Conservation (phyloP, 2,888 invertebrate genomes). For the Trichogramma dendrolimi region DNA sequence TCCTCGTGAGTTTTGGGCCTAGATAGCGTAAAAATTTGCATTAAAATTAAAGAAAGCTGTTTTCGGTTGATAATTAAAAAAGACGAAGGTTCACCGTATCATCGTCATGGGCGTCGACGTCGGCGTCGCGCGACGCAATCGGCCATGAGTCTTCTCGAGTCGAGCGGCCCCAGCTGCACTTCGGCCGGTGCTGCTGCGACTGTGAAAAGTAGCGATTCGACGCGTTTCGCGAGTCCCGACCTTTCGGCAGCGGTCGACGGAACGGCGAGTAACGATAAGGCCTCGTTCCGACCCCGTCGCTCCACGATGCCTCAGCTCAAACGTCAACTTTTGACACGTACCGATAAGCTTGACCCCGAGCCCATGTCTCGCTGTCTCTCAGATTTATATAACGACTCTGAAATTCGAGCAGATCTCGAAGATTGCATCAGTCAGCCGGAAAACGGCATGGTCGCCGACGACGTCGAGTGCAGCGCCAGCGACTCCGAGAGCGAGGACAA, state of each 20-base stretch:
- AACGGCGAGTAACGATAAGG: slow-evolving; percentile 36
- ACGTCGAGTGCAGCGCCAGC: slow-evolving; percentile 54
- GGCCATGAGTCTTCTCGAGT: no score
- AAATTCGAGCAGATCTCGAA: slow-evolving; percentile 61
- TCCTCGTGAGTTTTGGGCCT: no score
- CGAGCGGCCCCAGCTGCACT: no score
- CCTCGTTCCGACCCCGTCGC: not conserved
- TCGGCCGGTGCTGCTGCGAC: not conserved
- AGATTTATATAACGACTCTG: not conserved
- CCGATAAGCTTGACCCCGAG: not conserved
- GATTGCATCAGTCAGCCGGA: slow-evolving; percentile 66
- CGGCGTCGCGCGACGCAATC: no score
- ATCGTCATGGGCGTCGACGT: no score
- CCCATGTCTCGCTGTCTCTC: no score
- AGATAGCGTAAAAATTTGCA: no score
- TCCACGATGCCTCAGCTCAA: no score
- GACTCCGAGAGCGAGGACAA: slow-evolving; percentile 62
- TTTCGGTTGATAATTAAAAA: no score
- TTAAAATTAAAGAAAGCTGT: no score
- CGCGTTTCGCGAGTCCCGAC: slow-evolving; percentile 23
- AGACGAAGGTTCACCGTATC: no score
- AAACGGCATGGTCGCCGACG: slow-evolving; percentile 57
- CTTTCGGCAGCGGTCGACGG: slow-evolving; percentile 28
- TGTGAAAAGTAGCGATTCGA: slow-evolving; percentile 11
- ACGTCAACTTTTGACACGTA: not conserved